A percentile compares a stretch with the other conserved stretches of the same genome.
phyloP scores from a whole-genome alignment of 2,888 invertebrate species.

The Lasioglossum leucozonium region DNA sequence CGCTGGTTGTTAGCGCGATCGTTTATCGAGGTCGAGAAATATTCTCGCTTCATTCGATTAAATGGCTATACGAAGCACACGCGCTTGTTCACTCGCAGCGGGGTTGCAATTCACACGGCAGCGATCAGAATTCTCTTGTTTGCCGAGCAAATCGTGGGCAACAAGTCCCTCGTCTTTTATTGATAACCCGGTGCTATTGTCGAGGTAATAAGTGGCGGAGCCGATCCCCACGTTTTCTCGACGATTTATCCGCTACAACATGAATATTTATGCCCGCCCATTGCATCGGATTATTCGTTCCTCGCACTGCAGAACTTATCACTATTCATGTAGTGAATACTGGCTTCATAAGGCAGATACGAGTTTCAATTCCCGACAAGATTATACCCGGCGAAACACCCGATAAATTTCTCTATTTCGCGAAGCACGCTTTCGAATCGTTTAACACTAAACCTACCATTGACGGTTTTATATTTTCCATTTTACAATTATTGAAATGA shows the following conservation, averaged over 20 bases:
- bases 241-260: not conserved
- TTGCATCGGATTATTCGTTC: not conserved
- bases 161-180: not conserved
- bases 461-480: no score
- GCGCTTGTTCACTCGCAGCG: not conserved
- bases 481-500: no score
- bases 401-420: no score
- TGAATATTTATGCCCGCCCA: not conserved
- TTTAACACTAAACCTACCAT: no score
- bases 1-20: not conserved
- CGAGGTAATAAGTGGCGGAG: not conserved
- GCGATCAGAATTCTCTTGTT: not conserved
- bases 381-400: not conserved
- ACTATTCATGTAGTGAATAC: not conserved
- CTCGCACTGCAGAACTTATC: not conserved
- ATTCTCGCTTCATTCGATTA: not conserved
- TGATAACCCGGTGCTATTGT: not conserved
- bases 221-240: not conserved
- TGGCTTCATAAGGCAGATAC: not conserved
- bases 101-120: not conserved
- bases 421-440: no score
- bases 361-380: not conserved
- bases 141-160: not conserved
- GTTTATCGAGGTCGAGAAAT: slow-evolving; percentile 3
- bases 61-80: not conserved